Base-by-base conservation (phyloP, 2,113 vertebrate species). In the Gobio gobio region DNA sequence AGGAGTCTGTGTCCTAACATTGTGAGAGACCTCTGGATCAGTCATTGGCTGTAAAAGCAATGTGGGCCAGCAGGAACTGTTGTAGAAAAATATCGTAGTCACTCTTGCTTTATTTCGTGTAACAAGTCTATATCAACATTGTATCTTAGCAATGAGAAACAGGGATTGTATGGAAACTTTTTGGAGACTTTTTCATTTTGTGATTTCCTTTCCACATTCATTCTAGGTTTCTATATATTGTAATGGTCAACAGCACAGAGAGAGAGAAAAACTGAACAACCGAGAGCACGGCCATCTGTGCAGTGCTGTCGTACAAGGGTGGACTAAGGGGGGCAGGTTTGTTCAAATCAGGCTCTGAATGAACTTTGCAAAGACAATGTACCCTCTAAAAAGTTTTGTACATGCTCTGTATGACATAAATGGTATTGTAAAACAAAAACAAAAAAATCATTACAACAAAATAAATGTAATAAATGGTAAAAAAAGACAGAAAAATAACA, bases 1-100 rank as follows among this genome's bases (percentile, higher is more conserved):
- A 45, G 9, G 76, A 63, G 70, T 74, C 66, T 87, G 83, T 81
- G 82, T 84, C 75, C 83, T 85, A 47, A 83, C 68, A 64, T 56
- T 54, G 66, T n/a, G 36, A 22, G 58, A 85, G 86, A 63, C 83
- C 83, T 51, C 75, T 72, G 51, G 76, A 83, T 81, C 79, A 81
- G 24, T 51, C 79, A 49, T 64, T 68, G 45, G 79, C 61, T 81
- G 45, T 81, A 81, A 81, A 81, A 68, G 61, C 79, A 81, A 45
- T 14, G 45, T 43, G 47, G 76, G n/a, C 74, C 75, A 56, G 63
- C 49, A 68, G 47, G 47, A 29, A 68, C 36, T 51, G 10, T 58
- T 26, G 45, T 66, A 61, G 79, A 29, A 49, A 68, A 51, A 80
- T 47, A 80, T 29, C 36, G 16, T 63, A 80, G 78, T 64, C 4